A percentile compares a stretch with the other conserved stretches of the same genome.
Evolutionary conservation across 1,140 invertebrate species (phyloP).

Genomic region (Macrobrachium rosenbergii): DNA sequence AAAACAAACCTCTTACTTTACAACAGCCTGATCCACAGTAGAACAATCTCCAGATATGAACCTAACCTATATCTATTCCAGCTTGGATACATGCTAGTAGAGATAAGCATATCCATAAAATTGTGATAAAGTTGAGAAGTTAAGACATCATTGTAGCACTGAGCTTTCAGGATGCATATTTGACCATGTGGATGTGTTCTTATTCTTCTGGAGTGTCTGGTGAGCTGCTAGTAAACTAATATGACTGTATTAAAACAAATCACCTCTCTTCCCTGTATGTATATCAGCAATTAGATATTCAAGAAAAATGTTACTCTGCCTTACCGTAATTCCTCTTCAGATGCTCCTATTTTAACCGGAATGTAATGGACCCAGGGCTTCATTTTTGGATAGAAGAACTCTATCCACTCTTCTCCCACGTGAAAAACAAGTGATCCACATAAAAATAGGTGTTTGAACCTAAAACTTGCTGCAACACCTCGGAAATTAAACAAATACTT

Average conservation of each 20-base stretch:
- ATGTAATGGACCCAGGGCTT: conserved; percentile 98
- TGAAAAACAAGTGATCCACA: conserved; percentile 96
- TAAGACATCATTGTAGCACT: too few species aligned
- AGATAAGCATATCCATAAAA: too few species aligned
- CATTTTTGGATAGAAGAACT: conserved; percentile 94
- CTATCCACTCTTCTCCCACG: conserved; percentile 93
- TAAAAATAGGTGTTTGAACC: conserved; percentile 96
- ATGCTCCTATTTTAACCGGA: conserved; percentile 82
- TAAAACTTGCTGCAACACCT: conserved; percentile 96
- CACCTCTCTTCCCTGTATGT: background rate
- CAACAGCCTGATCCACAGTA: too few species aligned
- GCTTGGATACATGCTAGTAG: too few species aligned
- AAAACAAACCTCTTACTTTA: too few species aligned
- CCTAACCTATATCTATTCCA: too few species aligned
- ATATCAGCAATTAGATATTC: background rate
- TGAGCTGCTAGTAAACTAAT: background rate
- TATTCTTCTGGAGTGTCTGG: too few species aligned
- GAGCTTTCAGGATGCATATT: too few species aligned
- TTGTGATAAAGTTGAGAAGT: too few species aligned
- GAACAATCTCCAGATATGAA: too few species aligned
- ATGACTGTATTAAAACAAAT: background rate
- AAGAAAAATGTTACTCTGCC: conserved; percentile 69
- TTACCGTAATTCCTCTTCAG: conserved; percentile 76
- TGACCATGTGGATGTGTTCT: too few species aligned
- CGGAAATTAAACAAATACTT: conserved; percentile 96